Base-by-base conservation (phyloP, 2,797 vertebrate species). In the Lindbergichthys nudifrons region DNA sequence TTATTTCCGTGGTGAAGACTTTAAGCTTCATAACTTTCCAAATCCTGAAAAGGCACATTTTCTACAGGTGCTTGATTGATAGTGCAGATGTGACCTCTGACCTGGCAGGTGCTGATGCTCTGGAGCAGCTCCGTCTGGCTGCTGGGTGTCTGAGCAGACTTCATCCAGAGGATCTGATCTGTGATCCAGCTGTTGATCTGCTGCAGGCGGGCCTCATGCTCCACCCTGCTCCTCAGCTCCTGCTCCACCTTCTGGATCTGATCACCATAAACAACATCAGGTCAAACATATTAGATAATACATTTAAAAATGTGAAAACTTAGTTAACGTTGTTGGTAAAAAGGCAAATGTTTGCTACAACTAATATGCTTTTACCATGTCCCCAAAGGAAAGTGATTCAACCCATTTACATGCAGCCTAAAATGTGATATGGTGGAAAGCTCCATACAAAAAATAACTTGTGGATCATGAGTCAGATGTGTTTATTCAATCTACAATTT, bases 201-300 rank as follows among this genome's bases (percentile, higher is more conserved):
- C 77, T 95, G 93, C 56, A 95, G 92, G 72, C 88, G 93, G 75
- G 79, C 92, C 72, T 96, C 95, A 42, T 72, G 91, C 75, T 96
- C 95, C 2, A 64, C 75, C 50, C 94, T 88, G 47, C 65, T 88
- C 82, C 95, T 94, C 84, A 96, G 81, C 84, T 92, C 48, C 36
- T 93, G 88, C 69, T 97, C 95, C 70, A 93, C 75, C n/a, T 93
- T 78, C 71, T 93, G 94, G 54, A 95, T 90, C 97, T 99, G 83
- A 30, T 91, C 23, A 5, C 3, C 43, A n/a, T 53, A 53, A 13
- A 46, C 39, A 66, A 8, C 19, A 26, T 3, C 18, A 47, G 48
- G 23, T 61, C 42, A 53, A 16, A 45, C 32, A 13, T 1, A 53
- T 41, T 9, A 36, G 7, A 36, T 9, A 36, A 36, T 7, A 36